phyloP scores from a whole-genome alignment of 1,140 invertebrate species.

The Mactra quadrangularis region DNA sequence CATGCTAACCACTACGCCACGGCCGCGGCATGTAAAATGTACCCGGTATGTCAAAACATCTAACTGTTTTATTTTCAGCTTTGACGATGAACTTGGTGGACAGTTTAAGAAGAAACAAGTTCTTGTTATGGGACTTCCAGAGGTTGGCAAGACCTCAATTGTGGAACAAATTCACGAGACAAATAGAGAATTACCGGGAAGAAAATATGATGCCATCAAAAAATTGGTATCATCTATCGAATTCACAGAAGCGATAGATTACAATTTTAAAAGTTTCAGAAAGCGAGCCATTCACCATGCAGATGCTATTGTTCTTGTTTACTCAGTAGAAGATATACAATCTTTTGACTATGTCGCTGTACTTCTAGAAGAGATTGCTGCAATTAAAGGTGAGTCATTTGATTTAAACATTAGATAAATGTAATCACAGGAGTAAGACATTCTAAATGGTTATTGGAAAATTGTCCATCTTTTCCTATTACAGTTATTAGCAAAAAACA shows the following conservation, averaged over 20 bases:
- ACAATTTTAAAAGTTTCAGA: neutral
- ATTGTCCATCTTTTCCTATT: too few relatives aligned
- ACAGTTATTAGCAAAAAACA: too few relatives aligned
- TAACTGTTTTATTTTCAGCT: too few relatives aligned
- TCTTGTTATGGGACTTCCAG: slow-evolving; percentile 1
- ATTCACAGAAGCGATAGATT: neutral
- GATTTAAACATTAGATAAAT: neutral
- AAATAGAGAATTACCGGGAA: too few relatives aligned
- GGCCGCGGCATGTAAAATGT: too few relatives aligned
- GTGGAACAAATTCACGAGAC: neutral
- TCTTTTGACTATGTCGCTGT: slow-evolving; percentile 27
- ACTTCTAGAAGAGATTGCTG: neutral
- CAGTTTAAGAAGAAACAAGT: neutral
- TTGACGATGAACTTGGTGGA: too few relatives aligned
- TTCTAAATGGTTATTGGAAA: too few relatives aligned
- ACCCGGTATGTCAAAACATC: too few relatives aligned
- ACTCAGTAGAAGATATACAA: neutral
- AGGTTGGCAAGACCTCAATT: slow-evolving; percentile 12
- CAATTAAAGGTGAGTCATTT: neutral
- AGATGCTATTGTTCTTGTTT: neutral
- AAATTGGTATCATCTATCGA: neutral
- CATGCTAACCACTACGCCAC: too few relatives aligned
- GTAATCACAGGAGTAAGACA: neutral
- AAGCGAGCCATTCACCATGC: neutral
- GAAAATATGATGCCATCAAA: too few relatives aligned